Base-by-base conservation (phyloP, 2,113 vertebrate genomes). In the Rhabdomys dilectus region DNA sequence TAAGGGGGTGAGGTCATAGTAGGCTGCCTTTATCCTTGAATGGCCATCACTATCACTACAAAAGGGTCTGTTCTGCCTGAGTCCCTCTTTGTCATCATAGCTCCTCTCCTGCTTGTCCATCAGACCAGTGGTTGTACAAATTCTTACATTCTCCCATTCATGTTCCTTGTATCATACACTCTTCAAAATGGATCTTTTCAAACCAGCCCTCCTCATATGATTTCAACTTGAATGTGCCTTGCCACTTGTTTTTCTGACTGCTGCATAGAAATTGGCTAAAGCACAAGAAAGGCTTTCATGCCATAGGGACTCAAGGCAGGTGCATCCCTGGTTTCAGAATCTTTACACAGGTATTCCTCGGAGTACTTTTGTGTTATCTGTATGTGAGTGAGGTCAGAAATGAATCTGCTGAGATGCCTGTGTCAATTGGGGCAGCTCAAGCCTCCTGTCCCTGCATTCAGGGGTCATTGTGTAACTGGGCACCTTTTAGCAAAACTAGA, bases 131-230 rank as follows among this genome's bases (percentile, higher is more conserved):
- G 2, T 22, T 13, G 31, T 21, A 3, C 24, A 5, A 16, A 42
- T 8, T 9, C 7, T 36, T 7, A 12, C 21, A 1, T 22, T 34
- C 2, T 29, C 15, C 1, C 13, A 6, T 0, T 0, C 42, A 24
- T 7, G 12, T 51, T 60, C 16, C 9, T 34, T 51, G 7, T n/a
- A 34, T 22, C 17, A 9, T 58, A 4, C 0, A 53, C 68, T 39
- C 5, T 42, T 5, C 3, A 8, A 7, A 36, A 29, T 10, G 16
- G 4, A 26, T 34, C 24, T 2, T 31, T 93, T 42, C 31, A 36
- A 45, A 53, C 7, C 86, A 72, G 34, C 2, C 1, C 39, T 45
- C 51, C 31, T 66, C 10, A 51, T 12, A 34, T 15, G 10, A 39
- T 73, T n/a, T 31, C 15, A 15, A 45, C 22, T 13, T 39, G 34